Base-by-base conservation (phyloP, 2,888 invertebrate species). In the Himalopsyche kuldschensis region DNA sequence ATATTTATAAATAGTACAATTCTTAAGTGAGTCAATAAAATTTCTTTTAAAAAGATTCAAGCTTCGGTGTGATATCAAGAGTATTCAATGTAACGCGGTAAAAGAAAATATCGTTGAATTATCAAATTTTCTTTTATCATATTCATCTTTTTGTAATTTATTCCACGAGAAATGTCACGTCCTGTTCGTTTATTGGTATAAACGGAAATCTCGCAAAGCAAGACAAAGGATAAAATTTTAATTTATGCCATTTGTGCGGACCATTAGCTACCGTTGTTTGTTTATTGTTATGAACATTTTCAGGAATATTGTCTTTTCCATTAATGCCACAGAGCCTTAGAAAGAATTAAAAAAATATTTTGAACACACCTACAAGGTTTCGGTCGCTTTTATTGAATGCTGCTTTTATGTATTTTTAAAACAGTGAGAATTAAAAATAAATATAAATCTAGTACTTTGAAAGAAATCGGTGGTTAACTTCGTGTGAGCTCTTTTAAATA, bases 221-320 rank as follows among this genome's bases (percentile, higher is more conserved):
- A 78, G 46, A 78, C 78, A 78, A 46, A 30, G 46, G 24, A 30
- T 30, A n/a, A 35, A 78, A 78, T 78, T 78, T 78, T 78, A 78
- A 78, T 78, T 46, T 46, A 46, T 46, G 47, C 78, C 78, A 78
- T 78, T 78, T 78, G 78, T 46, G 20, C 15, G 78, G 78, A 78
- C 47, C 78, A 78, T 78, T 78, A 78, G 27, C 24, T 30, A 69
- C 69, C 27, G 69, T 69, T 69, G 69, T 69, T 69, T 69, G 27
- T 27, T 69, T 69, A 30, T 69, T 27, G 69, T 27, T 11, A 69
- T 69, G 11, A 69, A 69, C 27, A 69, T 69, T 69, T 69, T 8
- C 27, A 15, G 69, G 24, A 69, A 69, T 69, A 27, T 69, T 69
- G 3, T 15, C 69, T 69, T 2, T 1, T 20, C 69, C 15, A 69